phyloP scores from a whole-genome alignment of 2,113 vertebrate genomes.

The Microtus pennsylvanicus region DNA sequence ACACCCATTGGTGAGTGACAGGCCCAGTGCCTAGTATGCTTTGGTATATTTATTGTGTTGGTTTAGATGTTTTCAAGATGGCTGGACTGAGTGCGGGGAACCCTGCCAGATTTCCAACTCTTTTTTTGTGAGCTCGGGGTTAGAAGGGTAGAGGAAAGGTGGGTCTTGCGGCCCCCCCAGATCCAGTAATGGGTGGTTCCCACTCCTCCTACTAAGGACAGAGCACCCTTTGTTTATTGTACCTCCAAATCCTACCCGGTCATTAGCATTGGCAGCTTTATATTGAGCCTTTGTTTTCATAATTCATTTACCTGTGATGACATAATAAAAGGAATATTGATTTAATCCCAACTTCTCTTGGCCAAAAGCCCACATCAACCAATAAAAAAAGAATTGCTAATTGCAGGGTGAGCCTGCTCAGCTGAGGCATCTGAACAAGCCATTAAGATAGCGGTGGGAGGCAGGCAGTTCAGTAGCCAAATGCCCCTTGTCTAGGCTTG shows the following conservation, averaged over 20 bases:
- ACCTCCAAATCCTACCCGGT: constrained; percentile 61
- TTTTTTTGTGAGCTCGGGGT: not conserved
- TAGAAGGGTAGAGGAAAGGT: not conserved
- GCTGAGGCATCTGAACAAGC: constrained; percentile 53
- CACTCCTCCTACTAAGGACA: constrained; percentile 77
- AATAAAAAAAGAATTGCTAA: constrained; percentile 87
- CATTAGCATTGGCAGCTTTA: constrained; percentile 83
- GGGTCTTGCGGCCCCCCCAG: constrained; percentile 31
- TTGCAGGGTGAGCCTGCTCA: constrained; percentile 79
- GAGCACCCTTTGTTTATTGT: constrained; percentile 82
- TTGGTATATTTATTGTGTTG: not conserved
- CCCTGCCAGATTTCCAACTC: not conserved
- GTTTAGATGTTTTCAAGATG: not conserved
- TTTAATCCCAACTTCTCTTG: constrained; percentile 80
- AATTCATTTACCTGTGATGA: constrained; percentile 84
- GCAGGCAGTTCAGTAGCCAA: not conserved
- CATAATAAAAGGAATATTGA: constrained; percentile 83
- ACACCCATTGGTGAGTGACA: not conserved
- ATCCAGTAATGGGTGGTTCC: constrained; percentile 60
- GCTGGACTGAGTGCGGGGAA: not conserved
- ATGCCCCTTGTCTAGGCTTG: not conserved
- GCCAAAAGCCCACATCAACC: constrained; percentile 78
- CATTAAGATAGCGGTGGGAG: constrained; percentile 69
- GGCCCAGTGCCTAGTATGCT: not conserved
- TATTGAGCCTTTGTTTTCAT: constrained; percentile 84